phyloP scores from a whole-genome alignment of 2,113 vertebrate species.

The Xenopus tropicalis region UCB_Xtro_10.0 CM004450.2:7113501-7114000 shows the following conservation, averaged over 20 bases:
- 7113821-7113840: too few species aligned
- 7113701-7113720: background rate
- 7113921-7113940: background rate
- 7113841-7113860: too few species aligned
- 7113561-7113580: conserved; percentile 47
- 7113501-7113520: conserved; percentile 50
- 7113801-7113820: too few species aligned
- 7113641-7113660: background rate
- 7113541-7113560: conserved; percentile 52
- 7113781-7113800: too few species aligned
- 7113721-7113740: too few species aligned
- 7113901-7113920: background rate
- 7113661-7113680: background rate
- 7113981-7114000: background rate
- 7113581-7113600: conserved; percentile 43
- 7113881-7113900: too few species aligned
- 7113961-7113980: background rate
- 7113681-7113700: background rate
- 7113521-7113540: conserved; percentile 52
- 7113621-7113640: conserved; percentile 28
- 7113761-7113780: too few species aligned
- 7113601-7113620: conserved; percentile 28
- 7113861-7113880: too few species aligned
- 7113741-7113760: too few species aligned
- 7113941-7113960: background rate